Conservation (phyloP, 1,140 invertebrate genomes). For the Medauroidea extradentata region DNA sequence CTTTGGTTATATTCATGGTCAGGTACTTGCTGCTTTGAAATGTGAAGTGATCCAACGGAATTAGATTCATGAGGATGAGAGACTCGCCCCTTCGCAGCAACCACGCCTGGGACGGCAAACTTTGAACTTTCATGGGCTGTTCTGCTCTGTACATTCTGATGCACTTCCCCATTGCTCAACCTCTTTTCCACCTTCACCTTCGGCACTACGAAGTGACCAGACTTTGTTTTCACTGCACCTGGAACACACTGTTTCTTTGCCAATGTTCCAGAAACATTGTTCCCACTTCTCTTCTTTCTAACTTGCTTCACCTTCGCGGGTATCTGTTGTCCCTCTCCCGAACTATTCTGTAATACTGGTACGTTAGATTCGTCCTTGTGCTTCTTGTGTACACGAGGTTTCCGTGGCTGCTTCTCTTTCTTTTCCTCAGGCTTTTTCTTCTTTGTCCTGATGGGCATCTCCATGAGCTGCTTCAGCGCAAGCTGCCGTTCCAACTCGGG, state of each 20-base stretch:
- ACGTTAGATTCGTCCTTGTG: background rate
- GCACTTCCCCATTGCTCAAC: no score
- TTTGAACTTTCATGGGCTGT: no score
- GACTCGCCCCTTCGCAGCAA: no score
- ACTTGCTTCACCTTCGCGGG: background rate
- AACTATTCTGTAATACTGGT: background rate
- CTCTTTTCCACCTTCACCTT: background rate
- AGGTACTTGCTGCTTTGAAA: no score
- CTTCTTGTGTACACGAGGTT: background rate
- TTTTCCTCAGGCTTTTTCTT: conserved; percentile 7
- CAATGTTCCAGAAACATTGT: background rate
- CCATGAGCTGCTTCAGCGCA: conserved; percentile 49
- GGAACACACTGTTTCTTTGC: background rate
- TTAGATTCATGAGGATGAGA: no score
- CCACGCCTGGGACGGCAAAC: no score
- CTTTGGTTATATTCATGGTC: background rate
- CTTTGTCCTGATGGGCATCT: conserved; percentile 35
- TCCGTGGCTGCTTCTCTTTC: background rate
- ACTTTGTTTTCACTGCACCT: background rate
- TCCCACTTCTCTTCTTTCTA: background rate
- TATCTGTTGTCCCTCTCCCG: background rate
- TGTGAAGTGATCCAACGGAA: no score
- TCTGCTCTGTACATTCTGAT: no score
- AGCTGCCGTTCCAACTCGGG: conserved; percentile 46
- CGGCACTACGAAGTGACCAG: background rate